Percentiles rank a stretch among this genome's conserved stretches.
Evolutionary conservation across 2,113 vertebrate species (phyloP).

Genomic region (Chloebia gouldiae): DNA sequence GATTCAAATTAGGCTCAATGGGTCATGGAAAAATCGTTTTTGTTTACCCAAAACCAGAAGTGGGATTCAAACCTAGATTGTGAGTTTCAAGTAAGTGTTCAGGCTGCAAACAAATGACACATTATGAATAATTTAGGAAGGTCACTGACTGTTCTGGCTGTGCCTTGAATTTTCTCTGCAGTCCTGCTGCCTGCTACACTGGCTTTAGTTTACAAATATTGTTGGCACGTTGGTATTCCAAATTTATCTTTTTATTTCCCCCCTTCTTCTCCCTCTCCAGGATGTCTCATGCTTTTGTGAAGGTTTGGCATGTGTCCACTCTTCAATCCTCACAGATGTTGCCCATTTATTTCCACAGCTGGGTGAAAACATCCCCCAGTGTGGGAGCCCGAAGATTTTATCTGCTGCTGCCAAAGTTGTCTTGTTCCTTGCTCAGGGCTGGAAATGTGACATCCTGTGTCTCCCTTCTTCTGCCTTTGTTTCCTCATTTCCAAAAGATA

Average conservation of each 20-base stretch:
- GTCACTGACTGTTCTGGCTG: neutral
- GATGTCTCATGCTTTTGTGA: neutral
- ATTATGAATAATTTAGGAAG: conserved; percentile 48
- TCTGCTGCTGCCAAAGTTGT: neutral
- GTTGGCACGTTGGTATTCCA: neutral
- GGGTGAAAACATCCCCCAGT: neutral
- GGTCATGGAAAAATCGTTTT: neutral
- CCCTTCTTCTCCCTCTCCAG: neutral
- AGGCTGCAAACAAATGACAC: conserved; percentile 1
- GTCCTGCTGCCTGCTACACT: neutral
- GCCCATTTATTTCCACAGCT: neutral
- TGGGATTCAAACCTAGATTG: neutral
- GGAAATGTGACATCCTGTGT: neutral
- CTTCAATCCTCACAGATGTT: neutral
- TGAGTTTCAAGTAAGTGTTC: neutral
- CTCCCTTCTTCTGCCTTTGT: neutral
- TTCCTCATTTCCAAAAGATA: neutral
- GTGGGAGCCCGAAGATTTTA: neutral
- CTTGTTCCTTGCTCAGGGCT: neutral
- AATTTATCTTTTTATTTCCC: neutral
- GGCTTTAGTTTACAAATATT: neutral
- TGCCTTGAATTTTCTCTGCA: neutral
- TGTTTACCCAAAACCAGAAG: conserved; percentile 13
- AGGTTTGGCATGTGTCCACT: neutral
- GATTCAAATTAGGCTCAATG: conserved; percentile 1